Evolutionary conservation across 2,888 invertebrate genomes (phyloP), one percentile per base, ranked within the genome.

Genomic region (Hirtodrosophila alboralis): DNA sequence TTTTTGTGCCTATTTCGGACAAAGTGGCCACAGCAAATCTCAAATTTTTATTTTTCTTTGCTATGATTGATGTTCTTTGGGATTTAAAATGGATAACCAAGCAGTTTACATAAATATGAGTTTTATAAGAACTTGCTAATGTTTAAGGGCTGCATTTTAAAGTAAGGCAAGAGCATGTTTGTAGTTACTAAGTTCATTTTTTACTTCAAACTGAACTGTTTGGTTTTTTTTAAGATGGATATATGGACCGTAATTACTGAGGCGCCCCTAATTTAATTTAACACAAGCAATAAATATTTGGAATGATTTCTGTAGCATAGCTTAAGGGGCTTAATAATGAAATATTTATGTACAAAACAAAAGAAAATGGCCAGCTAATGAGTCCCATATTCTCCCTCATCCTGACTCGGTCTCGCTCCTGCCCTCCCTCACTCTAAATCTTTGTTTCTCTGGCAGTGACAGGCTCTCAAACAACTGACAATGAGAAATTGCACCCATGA

Each of bases 401-500:
- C 9, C 27, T 16, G 7, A 9, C 3, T 28, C 14, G 12, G 1
- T 1, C 2, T 6, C 28, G 2, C 14, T 14, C 12, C 0, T n/a
- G n/a, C 8, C 16, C 16, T 14, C 8, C 13, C 3, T n/a, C 14
- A n/a, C n/a, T 6, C 26, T n/a, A 44, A 18, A n/a, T 21, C 26
- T 48, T 49, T 3, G 12, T 34, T 47, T 62, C 16, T 31, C 69
- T 80, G 80, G 36, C 58, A 61, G 58, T 54, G 73, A 64, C 77
- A 84, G 74, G 44, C 48, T 57, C 52, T 44, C 58, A 49, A 52
- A 58, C 58, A 51, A 58, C 83, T 72, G 85, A 85, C 79, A 79
- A 83, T 85, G 79, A 80, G 84, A 85, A 85, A 80, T 80, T 83
- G 76, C 73, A 69, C 66, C 66, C 84, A 83, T 75, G 86, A 80